Percentiles rank a stretch among this genome's conserved stretches.
Conservation (phyloP, 2,113 vertebrate genomes). For the Sardina pilchardus region DNA sequence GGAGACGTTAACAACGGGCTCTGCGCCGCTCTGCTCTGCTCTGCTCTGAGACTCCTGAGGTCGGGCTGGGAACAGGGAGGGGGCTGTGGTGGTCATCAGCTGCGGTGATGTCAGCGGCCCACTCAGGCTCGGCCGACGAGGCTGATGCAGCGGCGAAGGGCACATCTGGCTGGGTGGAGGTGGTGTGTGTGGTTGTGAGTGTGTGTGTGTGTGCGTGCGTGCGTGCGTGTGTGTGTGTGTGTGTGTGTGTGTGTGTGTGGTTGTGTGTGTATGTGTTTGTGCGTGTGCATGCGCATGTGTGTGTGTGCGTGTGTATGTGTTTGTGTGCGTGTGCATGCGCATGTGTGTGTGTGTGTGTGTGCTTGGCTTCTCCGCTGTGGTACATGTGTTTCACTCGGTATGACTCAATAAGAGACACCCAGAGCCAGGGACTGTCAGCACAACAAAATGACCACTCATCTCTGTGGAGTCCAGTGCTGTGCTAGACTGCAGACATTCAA, state of each 20-base stretch:
- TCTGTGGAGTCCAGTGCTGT: not conserved
- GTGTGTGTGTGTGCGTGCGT: not conserved
- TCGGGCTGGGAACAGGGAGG: not conserved
- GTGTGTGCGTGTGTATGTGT: not conserved
- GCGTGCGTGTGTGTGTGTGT: conserved; percentile 3
- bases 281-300: not conserved
- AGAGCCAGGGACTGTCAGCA: conserved; percentile 22
- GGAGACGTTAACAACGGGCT: not conserved
- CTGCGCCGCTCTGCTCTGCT: too few relatives aligned
- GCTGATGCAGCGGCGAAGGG: not conserved
- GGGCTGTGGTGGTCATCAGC: not conserved
- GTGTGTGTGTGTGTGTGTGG: not conserved
- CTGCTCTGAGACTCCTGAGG: not conserved
- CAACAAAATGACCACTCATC: not conserved
- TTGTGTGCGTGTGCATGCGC: not conserved
- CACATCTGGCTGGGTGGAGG: not conserved
- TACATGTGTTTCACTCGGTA: not conserved
- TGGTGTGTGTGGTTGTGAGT: not conserved
- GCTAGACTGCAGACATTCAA: not conserved
- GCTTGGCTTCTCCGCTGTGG: not conserved
- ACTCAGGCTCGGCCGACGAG: not conserved
- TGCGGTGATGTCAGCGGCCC: not conserved
- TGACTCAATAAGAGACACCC: conserved; percentile 25
- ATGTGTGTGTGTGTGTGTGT: not conserved
- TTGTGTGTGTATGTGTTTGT: not conserved